Evolutionary conservation across 1,140 invertebrate species (phyloP).

Genomic region (Drosophila trapezifrons): DNA sequence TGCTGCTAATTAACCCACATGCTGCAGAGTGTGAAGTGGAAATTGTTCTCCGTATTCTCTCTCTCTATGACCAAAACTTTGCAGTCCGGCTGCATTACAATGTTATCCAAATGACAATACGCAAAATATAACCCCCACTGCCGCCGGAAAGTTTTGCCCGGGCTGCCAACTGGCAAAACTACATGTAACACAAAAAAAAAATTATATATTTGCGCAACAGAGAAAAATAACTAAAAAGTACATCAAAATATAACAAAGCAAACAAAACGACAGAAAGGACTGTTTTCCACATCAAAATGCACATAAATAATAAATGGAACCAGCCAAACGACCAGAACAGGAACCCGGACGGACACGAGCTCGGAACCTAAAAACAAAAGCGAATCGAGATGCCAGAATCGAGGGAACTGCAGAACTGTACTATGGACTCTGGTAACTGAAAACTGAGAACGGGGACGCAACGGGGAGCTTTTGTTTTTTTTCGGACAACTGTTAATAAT

Average conservation of each 20-base stretch:
- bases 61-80: constrained; percentile 10
- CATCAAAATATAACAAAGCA: constrained; percentile 26
- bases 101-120: constrained; percentile 63
- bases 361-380: constrained; percentile 42
- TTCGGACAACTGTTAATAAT: constrained; percentile 68
- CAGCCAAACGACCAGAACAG: constrained; percentile 58
- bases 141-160: constrained; percentile 28
- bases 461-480: constrained; percentile 65
- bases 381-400: constrained; percentile 28
- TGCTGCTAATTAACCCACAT: constrained; percentile 67
- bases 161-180: constrained; percentile 45
- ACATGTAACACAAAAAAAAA: constrained; percentile 36
- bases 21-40: constrained; percentile 36
- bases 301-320: constrained; percentile 81
- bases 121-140: constrained; percentile 33
- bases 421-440: not conserved
- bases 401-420: constrained; percentile 1
- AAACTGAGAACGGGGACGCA: constrained; percentile 6
- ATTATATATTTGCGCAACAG: constrained; percentile 10
- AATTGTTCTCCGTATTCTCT: constrained; percentile 20
- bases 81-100: constrained; percentile 52
- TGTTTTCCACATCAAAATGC: constrained; percentile 78
- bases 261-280: constrained; percentile 54
- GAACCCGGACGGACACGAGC: constrained; percentile 47
- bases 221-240: constrained; percentile 25